These are phyloP conservation scores for Amblyopsis hoosieri DNA, from an alignment of 2,797 vertebrate genomes.

Conservation along the genomic window DNA sequence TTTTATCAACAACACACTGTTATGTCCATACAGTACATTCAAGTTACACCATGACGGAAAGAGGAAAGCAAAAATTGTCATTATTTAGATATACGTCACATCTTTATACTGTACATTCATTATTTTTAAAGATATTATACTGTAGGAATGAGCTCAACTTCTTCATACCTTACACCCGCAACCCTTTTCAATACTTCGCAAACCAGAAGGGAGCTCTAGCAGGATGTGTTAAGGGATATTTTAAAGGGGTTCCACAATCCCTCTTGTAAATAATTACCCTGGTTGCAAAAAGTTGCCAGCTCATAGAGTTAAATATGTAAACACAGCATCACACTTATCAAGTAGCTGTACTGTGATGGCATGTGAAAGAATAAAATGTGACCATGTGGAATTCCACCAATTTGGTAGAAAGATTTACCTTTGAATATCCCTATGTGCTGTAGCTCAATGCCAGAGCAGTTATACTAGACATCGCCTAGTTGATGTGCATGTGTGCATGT, in stretches of 20 bases:
- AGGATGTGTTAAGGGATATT: conserved; percentile 54
- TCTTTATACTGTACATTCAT: no score
- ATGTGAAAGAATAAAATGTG: conserved; percentile 14
- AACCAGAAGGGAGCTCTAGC: conserved; percentile 46
- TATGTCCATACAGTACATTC: no score
- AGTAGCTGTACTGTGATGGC: conserved; percentile 9
- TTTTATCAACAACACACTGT: no score
- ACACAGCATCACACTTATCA: conserved; percentile 39
- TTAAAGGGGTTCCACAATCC: conserved; percentile 63
- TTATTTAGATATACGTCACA: no score
- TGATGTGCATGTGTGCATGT: conserved; percentile 9
- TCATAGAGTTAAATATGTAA: conserved; percentile 35
- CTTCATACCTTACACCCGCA: conserved; percentile 19
- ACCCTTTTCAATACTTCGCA: conserved; percentile 36
- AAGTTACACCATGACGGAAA: no score
- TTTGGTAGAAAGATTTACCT: conserved; percentile 27
- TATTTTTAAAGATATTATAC: no score
- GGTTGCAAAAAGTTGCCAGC: conserved; percentile 47
- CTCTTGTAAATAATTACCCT: conserved; percentile 71
- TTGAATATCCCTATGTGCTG: conserved; percentile 14
- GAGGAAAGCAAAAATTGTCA: no score
- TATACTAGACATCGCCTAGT: conserved; percentile 21
- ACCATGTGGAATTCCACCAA: background rate
- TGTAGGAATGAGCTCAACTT: conserved; percentile 23
- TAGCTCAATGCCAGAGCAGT: conserved; percentile 1